Percentiles rank a stretch among this genome's conserved stretches.
Evolutionary conservation across 2,888 invertebrate species (phyloP).

Genomic region (Patella pellucida): DNA sequence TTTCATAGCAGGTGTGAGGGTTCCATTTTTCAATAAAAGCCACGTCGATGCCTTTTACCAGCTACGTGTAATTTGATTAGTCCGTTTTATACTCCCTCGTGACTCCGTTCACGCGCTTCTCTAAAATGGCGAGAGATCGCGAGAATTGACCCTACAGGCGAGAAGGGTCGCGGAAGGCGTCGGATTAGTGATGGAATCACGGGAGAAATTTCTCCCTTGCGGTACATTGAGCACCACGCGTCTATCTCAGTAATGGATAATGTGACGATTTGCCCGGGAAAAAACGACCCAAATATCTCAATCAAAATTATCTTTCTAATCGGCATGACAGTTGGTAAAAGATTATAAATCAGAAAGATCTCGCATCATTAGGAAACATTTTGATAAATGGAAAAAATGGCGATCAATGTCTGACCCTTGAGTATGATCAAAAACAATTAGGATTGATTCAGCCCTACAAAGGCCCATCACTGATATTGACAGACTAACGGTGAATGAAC

Average conservation of each 20-base stretch:
- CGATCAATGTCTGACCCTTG: slow-evolving; percentile 9
- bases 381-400: slow-evolving; percentile 6
- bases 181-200: slow-evolving; percentile 15
- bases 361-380: slow-evolving; percentile 17
- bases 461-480: neutral
- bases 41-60: slow-evolving; percentile 36
- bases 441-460: neutral
- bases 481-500: neutral
- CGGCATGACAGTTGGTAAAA: slow-evolving; percentile 20
- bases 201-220: slow-evolving; percentile 21
- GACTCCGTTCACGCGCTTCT: slow-evolving; percentile 17
- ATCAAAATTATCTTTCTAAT: slow-evolving; percentile 23
- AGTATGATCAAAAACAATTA: slow-evolving; percentile 9
- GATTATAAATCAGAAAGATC: slow-evolving; percentile 20
- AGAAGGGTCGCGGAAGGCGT: slow-evolving; percentile 11
- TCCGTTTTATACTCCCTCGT: slow-evolving; percentile 28
- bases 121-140: slow-evolving; percentile 12
- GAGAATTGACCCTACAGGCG: slow-evolving; percentile 12
- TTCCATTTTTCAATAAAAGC: slow-evolving; percentile 39
- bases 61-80: slow-evolving; percentile 31
- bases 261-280: slow-evolving; percentile 20
- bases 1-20: slow-evolving; percentile 38
- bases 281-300: slow-evolving; percentile 20
- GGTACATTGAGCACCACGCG: slow-evolving; percentile 4
- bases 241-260: slow-evolving; percentile 23